phyloP scores from a whole-genome alignment of 2,888 invertebrate genomes.

The Diogma glabrata region DNA sequence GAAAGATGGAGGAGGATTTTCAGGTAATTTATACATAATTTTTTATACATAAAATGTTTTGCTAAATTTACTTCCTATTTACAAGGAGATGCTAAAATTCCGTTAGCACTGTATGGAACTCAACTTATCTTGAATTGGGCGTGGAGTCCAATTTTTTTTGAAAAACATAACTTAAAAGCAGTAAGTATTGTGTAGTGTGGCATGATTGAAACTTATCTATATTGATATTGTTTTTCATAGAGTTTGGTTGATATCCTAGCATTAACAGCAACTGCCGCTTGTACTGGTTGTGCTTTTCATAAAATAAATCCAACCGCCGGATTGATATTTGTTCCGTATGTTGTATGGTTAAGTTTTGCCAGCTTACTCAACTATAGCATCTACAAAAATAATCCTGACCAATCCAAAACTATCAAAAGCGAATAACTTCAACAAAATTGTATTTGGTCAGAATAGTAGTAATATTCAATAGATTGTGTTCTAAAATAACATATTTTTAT shows the following conservation, averaged over 20 bases:
- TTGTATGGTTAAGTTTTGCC: slow-evolving; percentile 62
- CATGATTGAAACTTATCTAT: neutral
- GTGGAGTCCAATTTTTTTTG: slow-evolving; percentile 80
- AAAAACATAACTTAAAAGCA: slow-evolving; percentile 54
- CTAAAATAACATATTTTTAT: no score
- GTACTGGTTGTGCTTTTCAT: slow-evolving; percentile 47
- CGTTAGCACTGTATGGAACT: slow-evolving; percentile 58
- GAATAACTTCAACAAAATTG: no score
- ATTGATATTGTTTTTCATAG: no score
- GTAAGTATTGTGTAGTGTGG: neutral
- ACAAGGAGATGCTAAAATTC: slow-evolving; percentile 43
- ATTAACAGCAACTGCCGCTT: slow-evolving; percentile 45
- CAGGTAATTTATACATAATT: slow-evolving; percentile 26
- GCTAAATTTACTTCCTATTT: no score
- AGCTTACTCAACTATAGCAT: slow-evolving; percentile 48
- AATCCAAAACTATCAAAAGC: no score
- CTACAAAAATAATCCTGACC: slow-evolving; percentile 4
- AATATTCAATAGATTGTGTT: no score
- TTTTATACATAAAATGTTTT: no score
- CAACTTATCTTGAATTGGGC: slow-evolving; percentile 73
- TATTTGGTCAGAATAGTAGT: no score
- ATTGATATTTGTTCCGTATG: slow-evolving; percentile 59
- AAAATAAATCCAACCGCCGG: slow-evolving; percentile 52
- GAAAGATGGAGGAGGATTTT: slow-evolving; percentile 63
- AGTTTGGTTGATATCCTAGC: slow-evolving; percentile 46